Evolutionary conservation across 37 sponge, comb jelly and placozoan genomes (phyloP).

Genomic region (Mnemiopsis leidyi): DNA sequence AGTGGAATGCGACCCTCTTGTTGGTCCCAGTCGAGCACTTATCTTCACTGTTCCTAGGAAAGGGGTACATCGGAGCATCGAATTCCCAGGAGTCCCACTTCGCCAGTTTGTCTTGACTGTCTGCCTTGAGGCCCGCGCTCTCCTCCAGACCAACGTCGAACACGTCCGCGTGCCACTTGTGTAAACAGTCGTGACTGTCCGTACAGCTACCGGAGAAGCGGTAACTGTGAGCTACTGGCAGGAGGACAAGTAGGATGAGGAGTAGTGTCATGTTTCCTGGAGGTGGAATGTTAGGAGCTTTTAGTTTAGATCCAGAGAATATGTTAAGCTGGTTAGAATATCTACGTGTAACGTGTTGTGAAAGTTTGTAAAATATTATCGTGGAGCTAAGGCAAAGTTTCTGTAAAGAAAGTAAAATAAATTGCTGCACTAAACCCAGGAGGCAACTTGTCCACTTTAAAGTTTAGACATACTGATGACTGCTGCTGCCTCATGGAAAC

Average conservation of each 20-base stretch:
- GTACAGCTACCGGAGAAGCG: neutral
- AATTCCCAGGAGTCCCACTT: neutral
- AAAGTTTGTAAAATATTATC: no score
- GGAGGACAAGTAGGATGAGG: neutral
- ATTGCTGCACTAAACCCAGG: no score
- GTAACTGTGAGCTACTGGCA: neutral
- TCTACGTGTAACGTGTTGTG: no score
- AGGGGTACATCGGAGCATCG: neutral
- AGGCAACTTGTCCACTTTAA: no score
- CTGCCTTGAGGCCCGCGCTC: neutral
- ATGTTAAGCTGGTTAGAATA: no score
- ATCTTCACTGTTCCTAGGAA: neutral
- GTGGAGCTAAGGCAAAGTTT: no score
- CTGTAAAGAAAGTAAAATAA: no score
- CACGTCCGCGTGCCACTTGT: neutral
- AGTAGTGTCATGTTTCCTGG: neutral
- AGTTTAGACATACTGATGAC: no score
- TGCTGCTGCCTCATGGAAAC: no score
- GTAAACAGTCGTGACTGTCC: neutral
- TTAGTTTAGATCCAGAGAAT: no score
- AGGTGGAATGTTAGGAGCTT: no score
- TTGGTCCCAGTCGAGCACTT: neutral
- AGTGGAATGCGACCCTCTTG: neutral
- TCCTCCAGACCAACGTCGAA: neutral
- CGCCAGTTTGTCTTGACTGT: neutral